These are phyloP conservation scores for Neogobius melanostomus DNA, from an alignment of 2,113 vertebrate species.

Conservation along the genomic window DNA sequence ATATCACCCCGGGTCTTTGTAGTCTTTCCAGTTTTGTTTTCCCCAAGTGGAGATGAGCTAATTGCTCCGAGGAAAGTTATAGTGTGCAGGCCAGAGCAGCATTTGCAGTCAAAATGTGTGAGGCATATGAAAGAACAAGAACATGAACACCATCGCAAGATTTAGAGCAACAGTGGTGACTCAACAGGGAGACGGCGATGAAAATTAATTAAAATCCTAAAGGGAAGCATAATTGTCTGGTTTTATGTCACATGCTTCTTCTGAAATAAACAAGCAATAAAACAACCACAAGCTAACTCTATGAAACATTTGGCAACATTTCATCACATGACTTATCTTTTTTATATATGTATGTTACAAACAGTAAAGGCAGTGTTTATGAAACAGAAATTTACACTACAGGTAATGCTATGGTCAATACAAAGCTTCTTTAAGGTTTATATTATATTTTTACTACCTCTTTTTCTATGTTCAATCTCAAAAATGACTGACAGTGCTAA, in stretches of 20 bases:
- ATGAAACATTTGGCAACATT: constrained; percentile 22
- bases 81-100: constrained; percentile 40
- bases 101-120: constrained; percentile 60
- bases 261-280: constrained; percentile 43
- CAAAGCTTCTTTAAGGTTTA: too few relatives aligned
- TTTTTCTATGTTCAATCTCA: too few relatives aligned
- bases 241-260: constrained; percentile 27
- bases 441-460: too few relatives aligned
- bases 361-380: background rate
- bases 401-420: too few relatives aligned
- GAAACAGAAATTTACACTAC: too few relatives aligned
- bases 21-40: constrained; percentile 62
- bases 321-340: background rate
- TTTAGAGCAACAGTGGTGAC: constrained; percentile 29
- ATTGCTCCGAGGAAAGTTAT: constrained; percentile 56
- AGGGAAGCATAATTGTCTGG: constrained; percentile 24
- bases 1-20: constrained; percentile 45
- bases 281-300: constrained; percentile 31
- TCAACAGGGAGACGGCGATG: constrained; percentile 43
- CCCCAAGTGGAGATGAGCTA: constrained; percentile 57
- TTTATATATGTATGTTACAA: background rate
- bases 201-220: constrained; percentile 59
- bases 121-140: constrained; percentile 59
- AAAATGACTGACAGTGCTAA: too few relatives aligned
- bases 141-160: constrained; percentile 33